A percentile compares a stretch with the other conserved stretches of the same genome.
phyloP scores from a whole-genome alignment of 2,113 vertebrate genomes.

The Anarrhichthys ocellatus region DNA sequence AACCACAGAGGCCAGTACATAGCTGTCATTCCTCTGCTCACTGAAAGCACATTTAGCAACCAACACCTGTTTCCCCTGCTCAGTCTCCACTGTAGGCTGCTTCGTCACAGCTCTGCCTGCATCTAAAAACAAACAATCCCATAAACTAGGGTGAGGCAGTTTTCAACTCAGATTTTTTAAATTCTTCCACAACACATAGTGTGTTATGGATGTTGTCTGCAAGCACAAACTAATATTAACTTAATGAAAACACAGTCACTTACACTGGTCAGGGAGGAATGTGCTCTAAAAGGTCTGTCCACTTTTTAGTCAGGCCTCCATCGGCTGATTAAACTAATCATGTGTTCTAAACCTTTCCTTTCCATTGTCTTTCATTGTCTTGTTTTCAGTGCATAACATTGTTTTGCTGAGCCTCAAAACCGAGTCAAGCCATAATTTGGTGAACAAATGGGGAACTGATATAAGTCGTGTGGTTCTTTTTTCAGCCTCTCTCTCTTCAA shows the following conservation, averaged over 20 bases:
- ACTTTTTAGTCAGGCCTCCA: not conserved
- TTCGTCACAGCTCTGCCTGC: constrained; percentile 44
- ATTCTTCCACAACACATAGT: not conserved
- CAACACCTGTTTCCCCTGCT: constrained; percentile 90
- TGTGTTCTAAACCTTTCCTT: not conserved
- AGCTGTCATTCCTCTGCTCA: constrained; percentile 88
- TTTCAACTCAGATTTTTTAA: not conserved
- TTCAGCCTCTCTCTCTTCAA: not conserved
- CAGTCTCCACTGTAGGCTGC: constrained; percentile 67
- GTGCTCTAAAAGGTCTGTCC: not conserved
- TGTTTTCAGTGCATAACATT: not conserved
- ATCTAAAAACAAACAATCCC: not conserved
- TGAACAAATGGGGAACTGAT: not conserved
- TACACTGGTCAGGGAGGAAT: not conserved
- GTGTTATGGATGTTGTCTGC: not conserved
- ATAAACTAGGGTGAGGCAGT: not conserved
- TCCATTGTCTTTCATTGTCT: not conserved
- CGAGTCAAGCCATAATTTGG: not conserved
- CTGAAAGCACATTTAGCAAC: constrained; percentile 89
- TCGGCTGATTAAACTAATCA: not conserved
- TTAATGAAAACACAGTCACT: not conserved
- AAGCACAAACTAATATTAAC: not conserved
- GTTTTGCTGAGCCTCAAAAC: not conserved
- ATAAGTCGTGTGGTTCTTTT: not conserved
- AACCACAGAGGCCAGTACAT: constrained; percentile 84